Evolutionary conservation across 2,113 vertebrate genomes (phyloP).

Genomic region (Bambusicola thoracicus): DNA sequence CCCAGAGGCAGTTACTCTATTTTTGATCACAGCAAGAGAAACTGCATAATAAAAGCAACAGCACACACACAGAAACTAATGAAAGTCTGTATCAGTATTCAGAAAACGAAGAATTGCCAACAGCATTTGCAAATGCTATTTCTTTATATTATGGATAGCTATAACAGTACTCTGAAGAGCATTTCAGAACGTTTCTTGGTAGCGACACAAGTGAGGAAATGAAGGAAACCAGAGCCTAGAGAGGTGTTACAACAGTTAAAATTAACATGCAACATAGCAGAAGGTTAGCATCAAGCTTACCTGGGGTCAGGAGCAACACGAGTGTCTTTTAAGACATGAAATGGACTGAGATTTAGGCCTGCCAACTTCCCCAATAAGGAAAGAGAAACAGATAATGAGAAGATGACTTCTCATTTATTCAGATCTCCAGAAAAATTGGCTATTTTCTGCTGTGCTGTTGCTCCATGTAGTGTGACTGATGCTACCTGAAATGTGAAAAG

Average conservation of each 20-base stretch:
- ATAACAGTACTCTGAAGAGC: background rate
- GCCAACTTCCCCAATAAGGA: background rate
- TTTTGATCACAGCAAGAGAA: conserved; percentile 36
- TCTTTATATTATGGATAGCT: conserved; percentile 25
- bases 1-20: background rate
- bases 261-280: background rate
- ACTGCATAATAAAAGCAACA: conserved; percentile 37
- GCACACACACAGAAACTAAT: conserved; percentile 21
- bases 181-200: conserved; percentile 12
- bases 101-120: conserved; percentile 51
- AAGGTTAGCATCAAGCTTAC: background rate
- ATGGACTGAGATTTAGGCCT: background rate
- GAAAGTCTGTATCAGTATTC: conserved; percentile 5
- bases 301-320: background rate
- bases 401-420: background rate
- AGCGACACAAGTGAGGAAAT: background rate
- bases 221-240: background rate
- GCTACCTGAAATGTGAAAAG: background rate
- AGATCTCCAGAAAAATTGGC: background rate
- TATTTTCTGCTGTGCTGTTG: background rate
- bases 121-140: conserved; percentile 19
- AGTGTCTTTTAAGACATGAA: background rate
- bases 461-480: background rate
- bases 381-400: background rate
- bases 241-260: background rate